Base-by-base conservation (phyloP, 1,140 invertebrate genomes). In the Anastrepha ludens region DNA sequence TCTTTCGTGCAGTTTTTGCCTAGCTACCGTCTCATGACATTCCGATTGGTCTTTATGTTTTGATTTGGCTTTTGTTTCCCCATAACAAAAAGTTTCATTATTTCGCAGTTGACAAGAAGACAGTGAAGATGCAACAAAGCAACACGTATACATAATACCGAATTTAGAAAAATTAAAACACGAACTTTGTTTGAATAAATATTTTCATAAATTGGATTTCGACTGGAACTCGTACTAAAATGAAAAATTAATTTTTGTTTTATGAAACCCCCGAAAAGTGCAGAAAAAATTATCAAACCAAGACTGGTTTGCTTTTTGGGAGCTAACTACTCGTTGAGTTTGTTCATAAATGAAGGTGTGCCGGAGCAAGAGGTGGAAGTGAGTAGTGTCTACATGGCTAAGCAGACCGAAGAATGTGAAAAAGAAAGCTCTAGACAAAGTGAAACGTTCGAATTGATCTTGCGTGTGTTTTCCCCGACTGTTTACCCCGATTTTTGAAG, bases 401-500 rank as follows among this genome's bases (percentile, higher is more conserved):
- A 74, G 47, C 74, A 29, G 74, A 81, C n/a, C 74, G 74, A 55
- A 81, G 74, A 81, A 81, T 81, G 74, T 81, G 74, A 81, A 81
- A 81, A 81, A 81, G 74, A 81, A 81, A 81, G 74, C 74, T 81
- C n/a, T 81, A 55, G 47, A 81, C 74, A 81, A 81, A 81, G 74
- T 81, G 74, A 81, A 81, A 81, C 74, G 74, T 81, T 74, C 74
- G 47, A 81, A 17, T 41, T 81, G 47, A 81, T 81, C 15, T 74
- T 58, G 20, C 29, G 47, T 81, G 50, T 47, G 17, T 81, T 81
- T 81, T 55, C 74, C 74, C 74, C 47, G n/a, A 55, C 47, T 81
- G 47, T 81, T 50, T 81, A 81, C 47, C 44, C 41, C n/a, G 47
- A 29, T 55, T 81, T 70, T 55, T 20, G n/a, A 47, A 74, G 20